Evolutionary conservation across 2,888 invertebrate genomes (phyloP).

Genomic region (Cepaea hortensis): DNA sequence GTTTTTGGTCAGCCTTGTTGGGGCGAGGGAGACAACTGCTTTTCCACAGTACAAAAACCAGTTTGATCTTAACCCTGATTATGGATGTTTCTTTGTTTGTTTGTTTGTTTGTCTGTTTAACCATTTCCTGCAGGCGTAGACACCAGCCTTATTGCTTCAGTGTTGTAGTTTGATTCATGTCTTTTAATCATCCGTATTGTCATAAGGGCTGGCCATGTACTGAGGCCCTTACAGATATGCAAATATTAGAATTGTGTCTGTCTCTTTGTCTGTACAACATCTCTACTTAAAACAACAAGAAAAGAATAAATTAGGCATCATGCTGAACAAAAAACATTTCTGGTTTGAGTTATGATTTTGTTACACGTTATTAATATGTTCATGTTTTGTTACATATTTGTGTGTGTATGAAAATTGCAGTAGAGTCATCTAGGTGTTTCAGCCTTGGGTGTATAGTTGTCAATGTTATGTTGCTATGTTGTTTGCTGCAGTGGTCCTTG

Average conservation of each 20-base stretch:
- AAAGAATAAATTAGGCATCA: slow-evolving; percentile 54
- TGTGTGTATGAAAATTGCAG: too few species aligned
- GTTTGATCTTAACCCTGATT: neutral
- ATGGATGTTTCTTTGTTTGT: neutral
- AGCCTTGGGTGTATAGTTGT: too few species aligned
- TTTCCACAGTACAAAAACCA: neutral
- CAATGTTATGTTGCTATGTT: too few species aligned
- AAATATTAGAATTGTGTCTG: slow-evolving; percentile 43
- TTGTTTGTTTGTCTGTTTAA: neutral
- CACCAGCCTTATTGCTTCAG: slow-evolving; percentile 9
- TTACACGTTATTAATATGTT: too few species aligned
- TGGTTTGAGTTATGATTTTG: neutral
- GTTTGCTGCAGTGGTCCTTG: too few species aligned
- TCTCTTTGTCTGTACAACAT: slow-evolving; percentile 44
- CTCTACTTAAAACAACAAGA: slow-evolving; percentile 44
- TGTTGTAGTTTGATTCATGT: slow-evolving; percentile 28
- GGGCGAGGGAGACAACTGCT: neutral
- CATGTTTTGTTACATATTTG: too few species aligned
- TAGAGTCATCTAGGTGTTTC: too few species aligned
- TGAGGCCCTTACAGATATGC: slow-evolving; percentile 45
- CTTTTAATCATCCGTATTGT: slow-evolving; percentile 25
- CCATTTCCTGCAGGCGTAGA: neutral
- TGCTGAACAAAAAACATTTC: slow-evolving; percentile 33
- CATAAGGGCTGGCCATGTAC: slow-evolving; percentile 37
- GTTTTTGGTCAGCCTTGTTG: neutral